Evolutionary conservation across 2,888 invertebrate genomes (phyloP), one percentile per base, ranked within the genome.

Genomic region (Crioceris asparagi): DNA sequence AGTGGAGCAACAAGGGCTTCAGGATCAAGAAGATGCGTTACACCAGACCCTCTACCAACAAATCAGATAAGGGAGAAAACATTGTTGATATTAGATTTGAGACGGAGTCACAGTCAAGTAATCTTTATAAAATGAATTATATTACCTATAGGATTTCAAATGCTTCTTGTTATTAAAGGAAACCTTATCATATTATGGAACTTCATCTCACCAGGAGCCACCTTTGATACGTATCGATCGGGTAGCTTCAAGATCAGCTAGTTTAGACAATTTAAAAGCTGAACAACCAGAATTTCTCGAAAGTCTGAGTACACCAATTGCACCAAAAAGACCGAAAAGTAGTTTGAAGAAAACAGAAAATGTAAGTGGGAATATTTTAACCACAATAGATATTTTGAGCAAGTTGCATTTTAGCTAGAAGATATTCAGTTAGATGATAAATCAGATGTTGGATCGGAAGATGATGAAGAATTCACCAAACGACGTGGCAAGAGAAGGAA

Each of bases 1-100:
- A 83, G 83, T 55, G 78, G 77, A 48, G 69, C 83, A 59, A 75
- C 84, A 33, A 57, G 81, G 52, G 72, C 82, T 40, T 72, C 84
- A 51, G 70, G 79, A 41, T 59, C 70, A 44, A 63, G 79, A 53
- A 52, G 74, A 50, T 84, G 83, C 52, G 71, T 83, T 17, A 83
- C 83, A 0, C 83, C 83, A 0, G 83, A 84, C 57, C 75, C 79
- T 27, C 64, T 69, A 2, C 65, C 67, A 1, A 66, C 66, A 35
- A 51, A 58, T 7, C 53, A 57, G 35, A 50, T 60, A 6, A 55
- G 57, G 35, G 75, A 74, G 44, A 72, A 77, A 41, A 79, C 81
- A 14, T 66, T 77, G 38, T 72, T 85, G n/a, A 77, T 85, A 11
- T 59, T 85, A 29, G 83, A 85, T 61, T 61, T 85, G 33, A 61